Conservation (phyloP, 2,113 vertebrate genomes). For the Perca fluviatilis region DNA sequence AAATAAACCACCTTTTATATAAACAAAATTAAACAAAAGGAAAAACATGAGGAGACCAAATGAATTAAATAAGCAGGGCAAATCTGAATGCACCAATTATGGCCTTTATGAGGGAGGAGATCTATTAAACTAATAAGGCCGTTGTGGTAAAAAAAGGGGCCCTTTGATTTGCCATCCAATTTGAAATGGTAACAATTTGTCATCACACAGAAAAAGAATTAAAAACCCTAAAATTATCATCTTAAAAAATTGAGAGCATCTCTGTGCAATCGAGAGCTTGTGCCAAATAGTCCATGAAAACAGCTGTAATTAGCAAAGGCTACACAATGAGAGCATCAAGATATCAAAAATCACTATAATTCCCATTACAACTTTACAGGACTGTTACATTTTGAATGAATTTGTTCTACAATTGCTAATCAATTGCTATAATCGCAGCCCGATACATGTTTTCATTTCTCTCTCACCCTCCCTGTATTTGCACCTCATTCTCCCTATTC, state of each 20-base stretch:
- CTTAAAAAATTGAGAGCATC: constrained; percentile 29
- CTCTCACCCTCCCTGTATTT: constrained; percentile 74
- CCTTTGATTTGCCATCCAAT: constrained; percentile 56
- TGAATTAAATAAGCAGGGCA: constrained; percentile 58
- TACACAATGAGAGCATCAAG: constrained; percentile 53
- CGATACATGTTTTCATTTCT: constrained; percentile 63
- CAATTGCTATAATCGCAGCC: constrained; percentile 39
- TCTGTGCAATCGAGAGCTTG: constrained; percentile 35
- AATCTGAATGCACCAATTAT: constrained; percentile 70
- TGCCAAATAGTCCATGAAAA: constrained; percentile 64
- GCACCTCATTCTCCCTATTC: constrained; percentile 81
- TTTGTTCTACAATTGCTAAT: constrained; percentile 20
- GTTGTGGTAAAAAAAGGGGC: constrained; percentile 18
- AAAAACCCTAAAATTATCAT: constrained; percentile 27
- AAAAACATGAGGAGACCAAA: constrained; percentile 17
- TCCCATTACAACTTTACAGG: constrained; percentile 61
- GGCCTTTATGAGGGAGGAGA: constrained; percentile 68
- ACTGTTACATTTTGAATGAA: constrained; percentile 14
- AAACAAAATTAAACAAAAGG: constrained; percentile 30
- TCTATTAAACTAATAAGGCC: constrained; percentile 74
- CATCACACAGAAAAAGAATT: constrained; percentile 23
- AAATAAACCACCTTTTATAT: constrained; percentile 24
- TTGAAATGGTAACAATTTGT: constrained; percentile 56
- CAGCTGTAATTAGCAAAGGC: constrained; percentile 75
- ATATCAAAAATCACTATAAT: constrained; percentile 38